Evolutionary conservation across 2,888 invertebrate genomes (phyloP), one percentile per base, ranked within the genome.

Genomic region (Lasioglossum villosulum): DNA sequence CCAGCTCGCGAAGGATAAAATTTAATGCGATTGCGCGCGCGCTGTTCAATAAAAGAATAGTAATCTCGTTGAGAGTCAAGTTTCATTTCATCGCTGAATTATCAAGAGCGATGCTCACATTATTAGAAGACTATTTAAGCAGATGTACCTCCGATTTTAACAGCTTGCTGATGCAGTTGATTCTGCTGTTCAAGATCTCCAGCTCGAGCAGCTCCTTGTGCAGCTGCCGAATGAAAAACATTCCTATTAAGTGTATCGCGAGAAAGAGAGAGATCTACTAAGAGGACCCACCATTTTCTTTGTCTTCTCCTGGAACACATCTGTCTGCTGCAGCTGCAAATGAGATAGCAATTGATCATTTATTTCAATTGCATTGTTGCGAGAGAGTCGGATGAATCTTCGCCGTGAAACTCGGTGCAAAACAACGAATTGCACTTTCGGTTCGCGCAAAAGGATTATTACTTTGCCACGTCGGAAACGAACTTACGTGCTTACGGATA

Each of bases 401-500:
- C 42, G n/a, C 59, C 14, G 42, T 30, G 14, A 73, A 73, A 74
- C 59, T 71, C 75, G 30, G 66, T 59, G 68, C 63, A 42, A 75
- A 86, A 78, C 85, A 77, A 86, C 86, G 75, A 59, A 80, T 81
- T 82, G 76, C 81, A 86, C 76, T 84, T 81, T 82, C 42, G 19
- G 23, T 52, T n/a, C 37, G 45, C 48, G 74, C 77, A 19, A 45
- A 48, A 27, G 48, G 23, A 30, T 39, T n/a, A 30, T 12, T n/a
- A 39, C 19, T n/a, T 19, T 10, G 39, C 14, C n/a, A 23, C 12
- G 68, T 14, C 23, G 19, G 37, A 68, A 78, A 52, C 19, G 70
- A 90, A 93, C 95, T 95, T 92, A 95, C 95, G 92, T 95, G 95
- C 80, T 95, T 93, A 88, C 93, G 93, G 89, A 95, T 92, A 86